Base-by-base conservation (phyloP, 1,140 invertebrate genomes). In the Dinothrombium tinctorium region DNA sequence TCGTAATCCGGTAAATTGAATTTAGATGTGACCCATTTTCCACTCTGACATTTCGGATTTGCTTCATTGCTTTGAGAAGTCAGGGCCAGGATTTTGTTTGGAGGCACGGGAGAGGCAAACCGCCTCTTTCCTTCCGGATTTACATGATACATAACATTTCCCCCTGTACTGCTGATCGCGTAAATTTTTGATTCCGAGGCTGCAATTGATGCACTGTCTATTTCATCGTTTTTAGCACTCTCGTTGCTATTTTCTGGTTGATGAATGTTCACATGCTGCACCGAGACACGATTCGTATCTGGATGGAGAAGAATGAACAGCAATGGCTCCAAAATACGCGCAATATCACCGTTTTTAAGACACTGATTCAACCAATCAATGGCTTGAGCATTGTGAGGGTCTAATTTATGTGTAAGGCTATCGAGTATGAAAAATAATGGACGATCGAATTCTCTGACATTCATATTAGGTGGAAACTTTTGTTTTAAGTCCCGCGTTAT, bases 111-210 rank as follows among this genome's bases (percentile, higher is more conserved):
- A 24, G 48, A 41, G 25, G 41, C 21, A 38, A 39, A 44, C 32
- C 44, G 37, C 37, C 51, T 50, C 20, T 47, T 47, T 17, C 48
- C 50, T 7, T 52, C 48, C 14, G 55, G 51, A 44, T 53, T 58
- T 19, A 81, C 71, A 53, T 83, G 79, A 57, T 82, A 83, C 48
- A 78, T 77, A 1, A 83, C 71, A 51, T 80, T 79, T 1, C 79
- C 79, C 48, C 79, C 75, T 19, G 78, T 75, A 33, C 72, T 80
- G 50, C 78, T 83, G 26, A 84, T 79, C 2, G 79, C 79, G 54
- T 76, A 81, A 8, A 84, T 76, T 53, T 76, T 73, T 0, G 69
- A 64, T 59, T 67, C 57, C 7, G 48, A 37, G 12, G 17, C 45
- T 21, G 38, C 47, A 11, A 37, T 49, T 32, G 46, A 41, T 25